These are phyloP conservation scores for Prunella himalayana DNA, from an alignment of 2,113 vertebrate species.

Conservation along the genomic window DNA sequence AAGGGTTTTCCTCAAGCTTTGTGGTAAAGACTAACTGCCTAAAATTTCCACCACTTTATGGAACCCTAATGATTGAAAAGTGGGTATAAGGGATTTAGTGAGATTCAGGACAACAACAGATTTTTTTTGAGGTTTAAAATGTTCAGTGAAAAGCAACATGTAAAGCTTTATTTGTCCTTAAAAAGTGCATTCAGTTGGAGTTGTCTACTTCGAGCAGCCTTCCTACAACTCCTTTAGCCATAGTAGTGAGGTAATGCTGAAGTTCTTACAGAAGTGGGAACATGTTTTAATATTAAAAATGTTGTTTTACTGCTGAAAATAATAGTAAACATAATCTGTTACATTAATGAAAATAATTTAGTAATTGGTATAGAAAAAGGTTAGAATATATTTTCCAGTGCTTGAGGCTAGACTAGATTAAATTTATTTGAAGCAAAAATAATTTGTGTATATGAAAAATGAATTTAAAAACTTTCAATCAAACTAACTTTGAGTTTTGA, in stretches of 20 bases:
- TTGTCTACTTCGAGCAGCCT: accelerated
- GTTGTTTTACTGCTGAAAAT: neutral
- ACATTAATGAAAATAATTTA: neutral
- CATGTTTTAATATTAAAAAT: neutral
- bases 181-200: neutral
- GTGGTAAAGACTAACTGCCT: neutral
- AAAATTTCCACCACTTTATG: neutral
- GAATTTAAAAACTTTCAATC: neutral
- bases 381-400: neutral
- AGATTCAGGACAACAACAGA: neutral
- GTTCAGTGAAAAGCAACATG: neutral
- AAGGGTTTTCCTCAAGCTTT: neutral
- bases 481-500: neutral
- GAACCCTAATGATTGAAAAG: neutral
- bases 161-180: neutral
- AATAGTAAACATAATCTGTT: neutral
- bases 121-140: neutral
- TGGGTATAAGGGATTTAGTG: neutral
- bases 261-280: neutral
- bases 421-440: neutral
- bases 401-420: neutral
- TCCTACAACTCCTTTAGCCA: neutral
- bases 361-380: neutral
- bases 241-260: neutral
- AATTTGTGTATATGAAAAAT: neutral